Conservation (phyloP, 1,140 invertebrate species). For the Drosophila pachea region DNA sequence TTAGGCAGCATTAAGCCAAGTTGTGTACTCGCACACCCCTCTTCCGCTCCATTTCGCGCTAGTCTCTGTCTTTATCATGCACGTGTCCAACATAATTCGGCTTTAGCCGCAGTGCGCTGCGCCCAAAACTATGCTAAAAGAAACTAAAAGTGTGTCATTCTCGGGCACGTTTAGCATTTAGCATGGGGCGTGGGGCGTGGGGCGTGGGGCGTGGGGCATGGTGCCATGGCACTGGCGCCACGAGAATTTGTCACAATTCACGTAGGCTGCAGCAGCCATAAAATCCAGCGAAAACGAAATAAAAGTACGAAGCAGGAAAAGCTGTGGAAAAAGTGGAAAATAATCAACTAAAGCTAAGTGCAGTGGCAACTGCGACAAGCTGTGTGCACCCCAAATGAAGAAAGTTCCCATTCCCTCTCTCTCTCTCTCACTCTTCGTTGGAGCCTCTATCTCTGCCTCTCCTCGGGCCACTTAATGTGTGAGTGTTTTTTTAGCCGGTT, state of each 20-base stretch:
- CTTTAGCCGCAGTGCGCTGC: conserved; percentile 52
- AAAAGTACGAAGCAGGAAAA: background rate
- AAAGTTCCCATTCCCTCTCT: conserved; percentile 41
- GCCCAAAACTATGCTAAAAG: conserved; percentile 39
- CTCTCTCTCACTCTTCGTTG: background rate
- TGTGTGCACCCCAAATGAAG: conserved; percentile 67
- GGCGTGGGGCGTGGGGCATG: too few relatives aligned
- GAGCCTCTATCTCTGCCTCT: background rate
- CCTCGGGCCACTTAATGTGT: background rate
- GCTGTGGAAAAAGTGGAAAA: conserved; percentile 40
- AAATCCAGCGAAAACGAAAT: conserved; percentile 1
- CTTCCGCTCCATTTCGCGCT: background rate
- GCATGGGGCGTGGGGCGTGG: conserved; percentile 10
- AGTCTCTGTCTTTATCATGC: conserved; percentile 28
- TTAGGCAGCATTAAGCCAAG: conserved; percentile 5
- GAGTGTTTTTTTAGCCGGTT: background rate
- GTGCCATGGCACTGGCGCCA: background rate
- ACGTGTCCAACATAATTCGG: conserved; percentile 68
- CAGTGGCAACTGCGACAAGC: conserved; percentile 63
- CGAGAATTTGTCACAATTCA: conserved; percentile 65
- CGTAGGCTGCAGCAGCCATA: conserved; percentile 52
- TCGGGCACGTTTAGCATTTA: conserved; percentile 37
- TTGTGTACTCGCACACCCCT: background rate
- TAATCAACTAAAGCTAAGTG: conserved; percentile 66
- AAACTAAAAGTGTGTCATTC: conserved; percentile 57